Evolutionary conservation across 2,888 invertebrate genomes (phyloP), one percentile per base, ranked within the genome.

Genomic region (Physocephala rufipes): DNA sequence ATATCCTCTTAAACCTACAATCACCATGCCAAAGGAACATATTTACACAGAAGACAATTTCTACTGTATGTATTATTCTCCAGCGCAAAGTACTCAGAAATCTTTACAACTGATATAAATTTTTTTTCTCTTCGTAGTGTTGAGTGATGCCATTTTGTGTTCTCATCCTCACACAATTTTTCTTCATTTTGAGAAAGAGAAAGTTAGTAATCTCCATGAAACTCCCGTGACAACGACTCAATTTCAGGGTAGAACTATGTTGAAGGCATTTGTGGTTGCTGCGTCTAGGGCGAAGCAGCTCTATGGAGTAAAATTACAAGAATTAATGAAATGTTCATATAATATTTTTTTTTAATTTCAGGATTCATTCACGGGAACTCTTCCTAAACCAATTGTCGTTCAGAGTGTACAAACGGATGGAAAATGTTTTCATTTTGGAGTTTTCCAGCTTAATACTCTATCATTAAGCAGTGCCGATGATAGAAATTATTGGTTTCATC

Each of bases 331-430:
- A 15, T 30, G 24, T 26, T 16, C 59, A 61, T 36, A 26, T 66
- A 71, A 16, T 72, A 58, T 53, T 2, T 92, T 88, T 85, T 88
- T 47, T 55, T 64, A n/a, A 64, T 16, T 26, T 53, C 67, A 76
- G 76, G 72, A 77, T 58, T 21, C 69, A 1, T 21, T 55, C 0
- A 15, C 43, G 45, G 62, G 58, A 5, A 67, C 49, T 71, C 86
- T 95, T 49, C 91, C 93, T 1, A 89, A 92, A 79, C 96, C 97
- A 5, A 88, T 96, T 67, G 91, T 91, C 55, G 87, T 96, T 2
- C 96, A 97, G 83, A 92, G 92, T 81, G 88, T 97, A 75, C 94
- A 95, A 77, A 91, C 93, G 3, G 92, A 95, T 82, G 93, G 95
- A 1, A 87, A 90, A 76, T 86, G 88, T 53, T 94, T 93, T 82